phyloP scores from a whole-genome alignment of 2,797 vertebrate genomes.

The Acanthurus tractus region DNA sequence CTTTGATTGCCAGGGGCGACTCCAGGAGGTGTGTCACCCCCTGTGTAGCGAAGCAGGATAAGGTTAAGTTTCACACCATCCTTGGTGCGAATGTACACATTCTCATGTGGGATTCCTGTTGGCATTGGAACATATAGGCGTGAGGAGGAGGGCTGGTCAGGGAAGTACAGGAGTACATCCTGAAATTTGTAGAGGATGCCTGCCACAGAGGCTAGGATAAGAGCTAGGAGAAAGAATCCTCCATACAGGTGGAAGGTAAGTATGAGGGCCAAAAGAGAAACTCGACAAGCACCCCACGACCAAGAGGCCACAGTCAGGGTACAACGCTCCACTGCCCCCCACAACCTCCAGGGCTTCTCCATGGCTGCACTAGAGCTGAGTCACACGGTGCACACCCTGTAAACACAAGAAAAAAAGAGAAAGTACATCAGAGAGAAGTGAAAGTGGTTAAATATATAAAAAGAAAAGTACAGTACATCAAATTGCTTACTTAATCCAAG shows the following conservation, averaged over 20 bases:
- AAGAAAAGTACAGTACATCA: background rate
- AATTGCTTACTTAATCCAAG: background rate
- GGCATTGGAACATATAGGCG: conserved; percentile 98
- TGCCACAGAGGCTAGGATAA: conserved; percentile 94
- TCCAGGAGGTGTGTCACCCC: conserved; percentile 83
- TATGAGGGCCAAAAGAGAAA: conserved; percentile 96
- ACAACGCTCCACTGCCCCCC: conserved; percentile 92
- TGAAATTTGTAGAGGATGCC: conserved; percentile 98
- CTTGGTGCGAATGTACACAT: conserved; percentile 95
- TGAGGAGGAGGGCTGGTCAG: conserved; percentile 97
- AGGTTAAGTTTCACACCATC: conserved; percentile 96
- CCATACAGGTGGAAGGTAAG: conserved; percentile 98
- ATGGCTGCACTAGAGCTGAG: conserved; percentile 82
- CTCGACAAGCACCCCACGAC: conserved; percentile 96
- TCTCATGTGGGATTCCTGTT: conserved; percentile 96
- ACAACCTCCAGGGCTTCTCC: conserved; percentile 98
- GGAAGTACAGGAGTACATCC: conserved; percentile 97
- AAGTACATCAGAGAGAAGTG: background rate
- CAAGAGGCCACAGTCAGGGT: conserved; percentile 92
- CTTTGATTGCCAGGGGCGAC: conserved; percentile 79
- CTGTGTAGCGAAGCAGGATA: conserved; percentile 95
- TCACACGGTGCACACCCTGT: conserved; percentile 84
- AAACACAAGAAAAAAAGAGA: conserved; percentile 43
- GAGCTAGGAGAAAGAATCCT: conserved; percentile 91
- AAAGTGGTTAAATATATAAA: background rate